phyloP scores from a whole-genome alignment of 2,888 invertebrate species.

The Holacanthella duospinosa region DNA sequence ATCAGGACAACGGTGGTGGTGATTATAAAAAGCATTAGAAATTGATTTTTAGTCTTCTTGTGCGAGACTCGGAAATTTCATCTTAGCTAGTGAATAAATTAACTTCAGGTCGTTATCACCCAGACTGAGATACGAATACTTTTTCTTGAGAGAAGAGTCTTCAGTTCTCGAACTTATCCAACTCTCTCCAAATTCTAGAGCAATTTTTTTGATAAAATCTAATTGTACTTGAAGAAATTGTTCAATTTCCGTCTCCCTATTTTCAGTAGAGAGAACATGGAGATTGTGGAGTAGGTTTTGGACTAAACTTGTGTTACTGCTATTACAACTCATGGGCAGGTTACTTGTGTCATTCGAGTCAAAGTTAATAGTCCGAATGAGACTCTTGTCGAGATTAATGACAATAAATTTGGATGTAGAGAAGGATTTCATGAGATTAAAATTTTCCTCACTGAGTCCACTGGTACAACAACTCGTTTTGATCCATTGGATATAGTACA shows the following conservation, averaged over 20 bases:
- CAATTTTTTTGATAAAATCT: constrained; percentile 18
- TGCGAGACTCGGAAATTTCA: constrained; percentile 8
- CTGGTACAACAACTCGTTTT: constrained; percentile 3
- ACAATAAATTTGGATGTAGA: constrained; percentile 1
- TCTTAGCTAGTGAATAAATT: constrained; percentile 10
- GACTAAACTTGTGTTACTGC: constrained; percentile 8
- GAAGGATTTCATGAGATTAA: constrained; percentile 8
- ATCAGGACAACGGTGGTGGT: no score
- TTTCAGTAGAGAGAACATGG: constrained; percentile 7
- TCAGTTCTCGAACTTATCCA: neutral
- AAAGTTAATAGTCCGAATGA: constrained; percentile 12
- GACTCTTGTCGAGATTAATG: constrained; percentile 15
- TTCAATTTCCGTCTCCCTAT: constrained; percentile 15
- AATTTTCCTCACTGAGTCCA: constrained; percentile 1
- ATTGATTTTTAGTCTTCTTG: neutral
- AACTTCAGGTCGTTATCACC: constrained; percentile 8
- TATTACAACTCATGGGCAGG: neutral
- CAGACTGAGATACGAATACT: constrained; percentile 7
- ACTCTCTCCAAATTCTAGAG: constrained; percentile 14
- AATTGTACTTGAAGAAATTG: constrained; percentile 16
- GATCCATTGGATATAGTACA: constrained; percentile 21
- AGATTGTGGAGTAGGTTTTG: constrained; percentile 13
- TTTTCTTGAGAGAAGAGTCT: neutral
- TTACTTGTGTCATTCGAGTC: neutral
- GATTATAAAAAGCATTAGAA: no score